phyloP scores from a whole-genome alignment of 1,140 invertebrate genomes.

The Chironomus striatipennis region DNA sequence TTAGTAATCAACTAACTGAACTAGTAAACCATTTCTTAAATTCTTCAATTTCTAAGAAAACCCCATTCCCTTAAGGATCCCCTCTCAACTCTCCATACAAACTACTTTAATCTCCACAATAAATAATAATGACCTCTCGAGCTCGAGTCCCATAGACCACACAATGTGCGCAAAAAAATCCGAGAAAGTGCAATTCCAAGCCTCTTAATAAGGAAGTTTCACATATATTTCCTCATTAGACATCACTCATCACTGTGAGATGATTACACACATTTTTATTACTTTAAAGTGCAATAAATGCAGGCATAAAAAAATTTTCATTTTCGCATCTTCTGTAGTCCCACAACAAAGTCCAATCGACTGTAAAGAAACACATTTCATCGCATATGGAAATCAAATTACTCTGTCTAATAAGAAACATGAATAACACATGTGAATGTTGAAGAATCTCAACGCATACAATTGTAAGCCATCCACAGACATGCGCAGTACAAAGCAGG shows the following conservation, averaged over 20 bases:
- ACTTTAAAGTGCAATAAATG: too few species aligned
- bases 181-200: neutral
- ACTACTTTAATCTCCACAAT: too few species aligned
- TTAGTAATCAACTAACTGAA: too few species aligned
- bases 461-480: neutral
- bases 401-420: neutral
- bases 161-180: neutral
- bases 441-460: neutral
- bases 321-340: neutral
- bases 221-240: constrained; percentile 1
- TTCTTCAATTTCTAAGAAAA: too few species aligned
- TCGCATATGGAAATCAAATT: constrained; percentile 18
- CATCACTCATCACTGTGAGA: neutral
- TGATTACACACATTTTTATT: too few species aligned
- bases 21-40: too few species aligned
- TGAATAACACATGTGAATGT: neutral
- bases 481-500: neutral
- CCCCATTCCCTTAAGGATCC: too few species aligned
- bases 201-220: neutral
- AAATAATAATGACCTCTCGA: too few species aligned
- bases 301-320: neutral
- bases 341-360: neutral
- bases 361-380: neutral
- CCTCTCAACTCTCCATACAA: too few species aligned
- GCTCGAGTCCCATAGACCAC: neutral